Conservation (phyloP, 2,797 vertebrate genomes). For the Chrysolophus pictus region DNA sequence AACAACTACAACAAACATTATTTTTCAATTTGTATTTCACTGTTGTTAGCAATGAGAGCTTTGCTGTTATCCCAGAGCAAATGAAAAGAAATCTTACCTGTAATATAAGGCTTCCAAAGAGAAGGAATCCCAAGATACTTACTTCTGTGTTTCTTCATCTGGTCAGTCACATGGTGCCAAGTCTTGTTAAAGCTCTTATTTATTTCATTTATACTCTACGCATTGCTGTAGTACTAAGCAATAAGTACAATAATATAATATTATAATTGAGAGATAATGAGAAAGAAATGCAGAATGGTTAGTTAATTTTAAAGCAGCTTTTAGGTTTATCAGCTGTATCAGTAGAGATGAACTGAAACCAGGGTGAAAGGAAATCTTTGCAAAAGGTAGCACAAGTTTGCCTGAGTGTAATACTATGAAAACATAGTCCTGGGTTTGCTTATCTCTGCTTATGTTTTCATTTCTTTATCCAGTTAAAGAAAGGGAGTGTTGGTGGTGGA, state of each 20-base stretch:
- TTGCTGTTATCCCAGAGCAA: neutral
- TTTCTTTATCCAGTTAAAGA: constrained; percentile 45
- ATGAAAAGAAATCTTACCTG: constrained; percentile 1
- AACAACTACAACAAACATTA: neutral
- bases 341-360: neutral
- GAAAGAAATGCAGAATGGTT: neutral
- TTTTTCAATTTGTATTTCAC: neutral
- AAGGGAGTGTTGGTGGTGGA: neutral
- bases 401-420: neutral
- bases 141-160: constrained; percentile 33
- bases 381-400: neutral
- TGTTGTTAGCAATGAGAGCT: constrained; percentile 23
- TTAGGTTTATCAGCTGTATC: neutral
- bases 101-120: neutral
- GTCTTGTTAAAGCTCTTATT: neutral
- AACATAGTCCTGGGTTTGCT: neutral
- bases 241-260: neutral
- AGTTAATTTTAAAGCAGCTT: constrained; percentile 32
- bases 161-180: neutral
- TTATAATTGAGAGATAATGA: neutral
- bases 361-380: neutral
- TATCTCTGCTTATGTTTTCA: neutral
- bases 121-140: neutral
- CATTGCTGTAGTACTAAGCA: neutral
- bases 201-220: neutral